Percentiles rank a stretch among this genome's conserved stretches.
Evolutionary conservation across 2,888 invertebrate species (phyloP).

Genomic region (Oxycera nigricornis): DNA sequence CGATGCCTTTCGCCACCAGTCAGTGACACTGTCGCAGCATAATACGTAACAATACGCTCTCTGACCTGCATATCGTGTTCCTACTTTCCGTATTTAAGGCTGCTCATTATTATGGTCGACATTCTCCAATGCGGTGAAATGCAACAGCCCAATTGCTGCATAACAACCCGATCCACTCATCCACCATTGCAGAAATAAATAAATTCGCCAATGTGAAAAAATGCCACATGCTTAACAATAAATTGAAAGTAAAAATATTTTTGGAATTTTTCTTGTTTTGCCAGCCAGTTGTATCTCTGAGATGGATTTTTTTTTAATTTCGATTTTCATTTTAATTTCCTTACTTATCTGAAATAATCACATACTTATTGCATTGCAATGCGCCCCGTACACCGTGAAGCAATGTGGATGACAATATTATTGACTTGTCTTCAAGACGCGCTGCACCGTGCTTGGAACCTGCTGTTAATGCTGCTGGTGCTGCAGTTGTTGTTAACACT

Average conservation of each 20-base stretch:
- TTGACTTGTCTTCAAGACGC: background rate
- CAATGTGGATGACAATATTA: slow-evolving; percentile 10
- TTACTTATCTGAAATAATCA: slow-evolving; percentile 30
- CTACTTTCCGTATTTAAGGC: slow-evolving; percentile 2
- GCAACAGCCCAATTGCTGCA: slow-evolving; percentile 11
- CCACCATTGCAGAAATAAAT: background rate
- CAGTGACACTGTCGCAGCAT: slow-evolving; percentile 1
- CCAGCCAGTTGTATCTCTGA: background rate
- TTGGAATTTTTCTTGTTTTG: slow-evolving; percentile 16
- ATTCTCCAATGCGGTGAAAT: slow-evolving; percentile 14
- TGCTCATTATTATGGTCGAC: background rate
- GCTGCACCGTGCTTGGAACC: background rate
- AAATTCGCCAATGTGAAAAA: background rate
- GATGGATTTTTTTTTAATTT: slow-evolving; percentile 29
- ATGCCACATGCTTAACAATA: slow-evolving; percentile 29
- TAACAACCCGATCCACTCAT: background rate
- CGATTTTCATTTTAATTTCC: slow-evolving; percentile 30
- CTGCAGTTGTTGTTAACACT: background rate
- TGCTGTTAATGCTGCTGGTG: background rate
- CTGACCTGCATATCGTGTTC: slow-evolving; percentile 24
- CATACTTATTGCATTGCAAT: slow-evolving; percentile 21
- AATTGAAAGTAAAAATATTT: slow-evolving; percentile 36
- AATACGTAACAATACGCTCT: slow-evolving; percentile 15
- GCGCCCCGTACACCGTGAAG: background rate
- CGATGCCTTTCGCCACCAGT: slow-evolving; percentile 16